phyloP scores from a whole-genome alignment of 2,888 invertebrate genomes.

The Chrysodeixis includens region DNA sequence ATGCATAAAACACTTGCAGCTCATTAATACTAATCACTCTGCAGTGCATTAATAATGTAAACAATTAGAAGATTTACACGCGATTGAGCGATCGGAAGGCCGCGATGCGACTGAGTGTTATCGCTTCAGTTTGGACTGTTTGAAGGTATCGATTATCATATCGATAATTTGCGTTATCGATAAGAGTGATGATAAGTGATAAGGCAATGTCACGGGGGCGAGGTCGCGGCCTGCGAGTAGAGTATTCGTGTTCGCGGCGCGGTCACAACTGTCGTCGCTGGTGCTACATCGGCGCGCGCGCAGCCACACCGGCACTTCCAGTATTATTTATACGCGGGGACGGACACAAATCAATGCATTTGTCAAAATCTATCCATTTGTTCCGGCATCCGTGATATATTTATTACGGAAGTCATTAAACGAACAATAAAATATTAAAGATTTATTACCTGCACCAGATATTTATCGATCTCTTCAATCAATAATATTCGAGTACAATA shows the following conservation, averaged over 20 bases:
- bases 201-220: slow-evolving; percentile 81
- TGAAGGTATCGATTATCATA: slow-evolving; percentile 64
- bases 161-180: slow-evolving; percentile 73
- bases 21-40: slow-evolving; percentile 27
- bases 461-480: slow-evolving; percentile 12
- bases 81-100: slow-evolving; percentile 64
- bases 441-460: slow-evolving; percentile 11
- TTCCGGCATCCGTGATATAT: slow-evolving; percentile 52
- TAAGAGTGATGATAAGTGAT: slow-evolving; percentile 79
- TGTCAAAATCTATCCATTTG: slow-evolving; percentile 69
- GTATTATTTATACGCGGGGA: slow-evolving; percentile 81
- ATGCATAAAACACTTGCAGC: slow-evolving; percentile 68
- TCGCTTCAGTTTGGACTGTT: slow-evolving; percentile 53
- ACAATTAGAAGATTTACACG: slow-evolving; percentile 42
- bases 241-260: slow-evolving; percentile 86
- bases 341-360: slow-evolving; percentile 73
- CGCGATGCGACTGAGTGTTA: slow-evolving; percentile 60
- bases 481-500: slow-evolving; percentile 5
- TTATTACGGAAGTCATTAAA: slow-evolving; percentile 49
- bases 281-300: slow-evolving; percentile 79
- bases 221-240: slow-evolving; percentile 79
- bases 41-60: slow-evolving; percentile 33
- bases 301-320: slow-evolving; percentile 73
- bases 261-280: slow-evolving; percentile 82
- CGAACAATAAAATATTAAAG: slow-evolving; percentile 28